These are phyloP conservation scores for Phenganax stokvisi DNA, from an alignment of 92 coral and sea anemone species.

Conservation along the genomic window DNA sequence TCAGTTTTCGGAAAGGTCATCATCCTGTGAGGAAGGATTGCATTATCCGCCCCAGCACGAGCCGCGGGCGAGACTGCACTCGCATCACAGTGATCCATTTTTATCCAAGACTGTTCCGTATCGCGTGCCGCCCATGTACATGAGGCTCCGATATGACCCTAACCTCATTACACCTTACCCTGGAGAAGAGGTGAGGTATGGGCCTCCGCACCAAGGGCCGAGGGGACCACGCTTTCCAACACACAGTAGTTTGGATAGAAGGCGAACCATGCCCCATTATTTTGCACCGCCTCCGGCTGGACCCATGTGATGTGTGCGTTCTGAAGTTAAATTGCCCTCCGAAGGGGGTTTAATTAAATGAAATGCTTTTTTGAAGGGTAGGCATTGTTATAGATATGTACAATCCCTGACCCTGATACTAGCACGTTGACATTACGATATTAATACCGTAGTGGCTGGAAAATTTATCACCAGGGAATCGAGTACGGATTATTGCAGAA, in stretches of 20 bases:
- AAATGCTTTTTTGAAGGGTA: background rate
- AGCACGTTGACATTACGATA: too few relatives aligned
- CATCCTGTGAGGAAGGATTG: slow-evolving; percentile 30
- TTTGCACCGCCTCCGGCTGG: background rate
- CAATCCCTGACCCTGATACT: too few relatives aligned
- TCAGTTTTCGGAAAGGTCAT: slow-evolving; percentile 38
- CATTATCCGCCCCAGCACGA: slow-evolving; percentile 7
- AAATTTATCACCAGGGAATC: too few relatives aligned
- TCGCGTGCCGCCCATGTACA: slow-evolving; percentile 36
- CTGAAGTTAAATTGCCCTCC: background rate
- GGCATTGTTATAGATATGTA: background rate
- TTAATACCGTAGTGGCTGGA: too few relatives aligned
- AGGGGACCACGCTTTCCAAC: background rate
- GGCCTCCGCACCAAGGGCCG: background rate
- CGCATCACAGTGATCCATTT: slow-evolving; percentile 35
- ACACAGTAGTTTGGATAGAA: background rate
- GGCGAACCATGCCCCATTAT: background rate
- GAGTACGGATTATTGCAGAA: too few relatives aligned
- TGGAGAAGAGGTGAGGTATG: slow-evolving; percentile 18
- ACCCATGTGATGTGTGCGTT: background rate
- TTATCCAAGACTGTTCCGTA: slow-evolving; percentile 27
- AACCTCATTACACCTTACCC: slow-evolving; percentile 27
- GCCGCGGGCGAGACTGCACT: slow-evolving; percentile 3
- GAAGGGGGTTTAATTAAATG: background rate
- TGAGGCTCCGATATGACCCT: slow-evolving; percentile 31